Evolutionary conservation across 2,113 vertebrate genomes (phyloP).

Genomic region (Crotalus helleri): DNA sequence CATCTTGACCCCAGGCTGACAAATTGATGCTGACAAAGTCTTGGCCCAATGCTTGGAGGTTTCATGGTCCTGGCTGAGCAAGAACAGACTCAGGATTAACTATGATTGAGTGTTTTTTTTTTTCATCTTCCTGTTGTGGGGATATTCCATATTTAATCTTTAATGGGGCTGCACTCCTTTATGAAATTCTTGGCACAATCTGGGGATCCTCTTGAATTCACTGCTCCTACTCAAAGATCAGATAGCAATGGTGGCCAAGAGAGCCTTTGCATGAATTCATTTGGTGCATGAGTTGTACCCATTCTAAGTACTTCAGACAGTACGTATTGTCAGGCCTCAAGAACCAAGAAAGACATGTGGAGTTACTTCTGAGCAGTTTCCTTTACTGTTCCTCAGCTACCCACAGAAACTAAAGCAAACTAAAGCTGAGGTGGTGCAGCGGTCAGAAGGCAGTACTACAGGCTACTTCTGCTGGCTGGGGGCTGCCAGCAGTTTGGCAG

Average conservation of each 20-base stretch:
- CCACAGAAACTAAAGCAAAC: neutral
- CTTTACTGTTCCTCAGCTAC: neutral
- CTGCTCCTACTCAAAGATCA: too few relatives aligned
- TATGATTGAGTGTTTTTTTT: too few relatives aligned
- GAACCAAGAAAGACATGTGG: neutral
- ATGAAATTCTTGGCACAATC: too few relatives aligned
- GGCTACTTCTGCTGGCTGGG: too few relatives aligned
- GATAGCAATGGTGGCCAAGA: neutral
- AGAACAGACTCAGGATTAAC: too few relatives aligned
- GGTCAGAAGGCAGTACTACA: too few relatives aligned
- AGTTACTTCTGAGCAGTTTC: neutral
- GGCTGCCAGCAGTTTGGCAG: too few relatives aligned
- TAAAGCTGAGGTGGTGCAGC: too few relatives aligned
- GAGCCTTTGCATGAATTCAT: neutral
- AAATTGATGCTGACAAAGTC: neutral
- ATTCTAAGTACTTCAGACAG: neutral
- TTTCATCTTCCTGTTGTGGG: too few relatives aligned
- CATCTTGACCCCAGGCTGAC: neutral
- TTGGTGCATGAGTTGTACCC: neutral
- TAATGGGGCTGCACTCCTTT: too few relatives aligned
- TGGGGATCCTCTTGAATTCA: too few relatives aligned
- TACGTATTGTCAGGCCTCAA: neutral
- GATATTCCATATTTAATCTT: too few relatives aligned
- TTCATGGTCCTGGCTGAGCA: neutral
- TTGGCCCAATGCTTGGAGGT: neutral